Percentiles rank a stretch among this genome's conserved stretches.
Evolutionary conservation across 2,797 vertebrate species (phyloP).

Genomic region (Sebastes matsubarae): DNA sequence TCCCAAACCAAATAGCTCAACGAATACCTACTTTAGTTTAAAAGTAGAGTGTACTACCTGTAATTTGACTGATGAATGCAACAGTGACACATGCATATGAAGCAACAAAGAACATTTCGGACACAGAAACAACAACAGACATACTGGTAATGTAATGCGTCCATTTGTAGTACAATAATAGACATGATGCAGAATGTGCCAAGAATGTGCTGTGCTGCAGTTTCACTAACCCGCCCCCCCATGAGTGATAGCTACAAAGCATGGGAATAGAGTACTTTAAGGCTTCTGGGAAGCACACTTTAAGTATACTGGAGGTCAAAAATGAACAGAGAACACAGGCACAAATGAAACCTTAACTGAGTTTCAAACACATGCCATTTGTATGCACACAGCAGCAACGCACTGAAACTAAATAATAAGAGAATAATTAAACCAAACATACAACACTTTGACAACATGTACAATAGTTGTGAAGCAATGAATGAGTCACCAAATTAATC

Average conservation of each 20-base stretch:
- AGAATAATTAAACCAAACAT: background rate
- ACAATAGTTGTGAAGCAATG: background rate
- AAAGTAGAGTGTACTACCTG: background rate
- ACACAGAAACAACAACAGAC: background rate
- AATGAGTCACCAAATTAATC: background rate
- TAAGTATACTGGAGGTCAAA: background rate
- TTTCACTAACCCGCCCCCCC: background rate
- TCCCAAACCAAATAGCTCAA: background rate
- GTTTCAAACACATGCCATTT: background rate
- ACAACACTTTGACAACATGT: background rate
- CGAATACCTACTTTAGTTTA: background rate
- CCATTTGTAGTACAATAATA: background rate
- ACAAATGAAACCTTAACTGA: background rate
- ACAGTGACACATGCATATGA: background rate
- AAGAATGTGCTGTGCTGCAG: conserved; percentile 40
- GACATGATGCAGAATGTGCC: conserved; percentile 25
- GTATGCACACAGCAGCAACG: background rate
- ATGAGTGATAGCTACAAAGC: conserved; percentile 49
- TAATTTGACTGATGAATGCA: background rate
- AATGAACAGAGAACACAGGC: background rate
- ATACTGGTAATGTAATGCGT: background rate
- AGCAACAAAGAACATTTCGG: background rate
- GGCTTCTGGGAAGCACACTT: conserved; percentile 2
- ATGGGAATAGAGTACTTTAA: conserved; percentile 38
- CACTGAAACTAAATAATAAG: background rate